Base-by-base conservation (phyloP, 2,797 vertebrate genomes). In the Decapterus maruadsi region DNA sequence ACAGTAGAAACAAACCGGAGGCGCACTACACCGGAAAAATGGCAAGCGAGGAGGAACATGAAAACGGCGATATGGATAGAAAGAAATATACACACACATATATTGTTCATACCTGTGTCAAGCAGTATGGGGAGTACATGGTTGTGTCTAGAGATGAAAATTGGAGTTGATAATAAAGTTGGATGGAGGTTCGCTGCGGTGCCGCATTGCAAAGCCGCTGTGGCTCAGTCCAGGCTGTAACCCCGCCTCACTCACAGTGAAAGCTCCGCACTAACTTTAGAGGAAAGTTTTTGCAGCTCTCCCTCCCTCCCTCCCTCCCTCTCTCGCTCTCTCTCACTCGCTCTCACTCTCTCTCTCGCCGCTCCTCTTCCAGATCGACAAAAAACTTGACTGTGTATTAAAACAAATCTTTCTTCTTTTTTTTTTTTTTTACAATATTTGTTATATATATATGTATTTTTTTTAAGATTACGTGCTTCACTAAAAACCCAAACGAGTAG, bases 111-210 rank as follows among this genome's bases (percentile, higher is more conserved):
- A 98, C 97, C 97, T 97, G 97, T 95, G 97, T 98, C 93, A 98
- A 93, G 96, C 97, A 98, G 96, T 97, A 97, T 70, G 97, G 97
- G 86, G 97, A 98, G 93, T 98, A 98, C 97, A 98, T 98, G 91
- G 94, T 91, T 92, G 88, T 78, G 92, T 94, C 90, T 94, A 93
- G 90, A 93, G 92, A 90, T 92, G 92, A 82, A 85, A 88, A 82
- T 79, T 85, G 86, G 85, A 92, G 92, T 83, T 88, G 91, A 76
- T 91, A 83, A 84, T 88, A 87, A 92, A 95, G 91, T 94, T 94
- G 94, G 93, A 91, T 95, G 93, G 89, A 95, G 94, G 93, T 92
- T 94, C 93, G 93, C 94, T 92, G 93, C 86, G 89, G 92, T 92
- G 93, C 93, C 89, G 94, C 95, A 95, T 95, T 87, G 95, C 95